Conservation (phyloP, 2,888 invertebrate species). For the Lycaena phlaeas region DNA sequence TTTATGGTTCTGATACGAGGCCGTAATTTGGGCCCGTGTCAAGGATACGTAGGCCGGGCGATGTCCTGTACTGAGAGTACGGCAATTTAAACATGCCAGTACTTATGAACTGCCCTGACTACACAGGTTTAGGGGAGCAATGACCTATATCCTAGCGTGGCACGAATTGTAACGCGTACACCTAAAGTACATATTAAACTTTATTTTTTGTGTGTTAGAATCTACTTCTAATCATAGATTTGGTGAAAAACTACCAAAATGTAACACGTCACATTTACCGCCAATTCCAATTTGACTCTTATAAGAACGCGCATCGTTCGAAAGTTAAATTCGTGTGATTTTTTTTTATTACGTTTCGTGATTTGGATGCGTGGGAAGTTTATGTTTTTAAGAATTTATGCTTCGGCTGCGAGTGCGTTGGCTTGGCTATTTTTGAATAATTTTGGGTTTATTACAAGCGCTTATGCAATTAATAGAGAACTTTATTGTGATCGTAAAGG, state of each 20-base stretch:
- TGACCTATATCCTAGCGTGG: conserved; percentile 69
- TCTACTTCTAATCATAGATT: conserved; percentile 58
- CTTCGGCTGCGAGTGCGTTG: conserved; percentile 42
- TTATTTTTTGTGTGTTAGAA: conserved; percentile 63
- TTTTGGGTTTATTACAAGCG: conserved; percentile 67
- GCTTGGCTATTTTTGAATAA: conserved; percentile 64
- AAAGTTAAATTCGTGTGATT: conserved; percentile 27
- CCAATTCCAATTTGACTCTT: conserved; percentile 51
- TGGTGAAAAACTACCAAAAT: conserved; percentile 35
- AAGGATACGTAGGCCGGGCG: conserved; percentile 35
- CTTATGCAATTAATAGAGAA: conserved; percentile 69
- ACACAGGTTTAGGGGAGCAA: conserved; percentile 71
- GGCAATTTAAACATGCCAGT: conserved; percentile 69
- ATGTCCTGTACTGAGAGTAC: conserved; percentile 64
- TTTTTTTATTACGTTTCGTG: conserved; percentile 28
- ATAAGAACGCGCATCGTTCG: conserved; percentile 33
- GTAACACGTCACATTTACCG: conserved; percentile 41
- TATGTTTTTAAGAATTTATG: conserved; percentile 72
- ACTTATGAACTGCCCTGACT: conserved; percentile 67
- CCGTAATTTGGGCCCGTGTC: conserved; percentile 27
- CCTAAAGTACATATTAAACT: conserved; percentile 50
- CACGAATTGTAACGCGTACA: conserved; percentile 38
- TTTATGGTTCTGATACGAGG: background rate
- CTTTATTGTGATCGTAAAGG: conserved; percentile 69
- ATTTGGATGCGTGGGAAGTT: conserved; percentile 35